Conservation (phyloP, 2,797 vertebrate genomes). For the Spatula clypeata region DNA sequence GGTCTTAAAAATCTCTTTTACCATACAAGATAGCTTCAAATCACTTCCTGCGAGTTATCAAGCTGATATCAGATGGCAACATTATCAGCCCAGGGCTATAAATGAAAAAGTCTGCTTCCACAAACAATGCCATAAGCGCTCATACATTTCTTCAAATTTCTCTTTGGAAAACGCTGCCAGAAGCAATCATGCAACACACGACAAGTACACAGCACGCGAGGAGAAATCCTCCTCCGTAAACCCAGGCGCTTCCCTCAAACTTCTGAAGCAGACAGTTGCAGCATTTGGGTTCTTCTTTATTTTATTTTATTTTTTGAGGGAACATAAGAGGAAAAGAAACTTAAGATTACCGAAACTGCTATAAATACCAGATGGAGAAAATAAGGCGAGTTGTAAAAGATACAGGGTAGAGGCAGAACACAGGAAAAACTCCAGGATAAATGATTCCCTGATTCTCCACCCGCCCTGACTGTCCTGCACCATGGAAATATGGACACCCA, state of each 20-base stretch:
- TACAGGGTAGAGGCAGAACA: neutral
- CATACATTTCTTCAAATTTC: neutral
- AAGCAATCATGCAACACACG: neutral
- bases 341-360: constrained; percentile 11
- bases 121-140: neutral
- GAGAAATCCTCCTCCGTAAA: neutral
- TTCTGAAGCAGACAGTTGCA: neutral
- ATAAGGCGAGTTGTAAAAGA: neutral
- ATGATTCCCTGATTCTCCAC: neutral
- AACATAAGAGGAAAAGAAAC: neutral
- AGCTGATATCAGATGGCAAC: neutral
- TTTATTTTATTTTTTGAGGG: constrained; percentile 14
- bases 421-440: neutral
- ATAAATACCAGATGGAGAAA: constrained; percentile 45
- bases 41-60: constrained; percentile 19
- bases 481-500: neutral
- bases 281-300: neutral
- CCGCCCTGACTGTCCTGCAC: neutral
- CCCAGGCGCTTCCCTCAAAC: neutral
- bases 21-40: constrained; percentile 7
- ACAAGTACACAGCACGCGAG: fast-evolving
- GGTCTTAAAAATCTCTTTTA: neutral
- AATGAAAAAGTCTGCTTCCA: constrained; percentile 19
- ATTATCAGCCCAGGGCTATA: neutral
- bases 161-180: neutral